These are phyloP conservation scores for Nannoperca obscura DNA, from an alignment of 2,797 vertebrate genomes.

Conservation along the genomic window DNA sequence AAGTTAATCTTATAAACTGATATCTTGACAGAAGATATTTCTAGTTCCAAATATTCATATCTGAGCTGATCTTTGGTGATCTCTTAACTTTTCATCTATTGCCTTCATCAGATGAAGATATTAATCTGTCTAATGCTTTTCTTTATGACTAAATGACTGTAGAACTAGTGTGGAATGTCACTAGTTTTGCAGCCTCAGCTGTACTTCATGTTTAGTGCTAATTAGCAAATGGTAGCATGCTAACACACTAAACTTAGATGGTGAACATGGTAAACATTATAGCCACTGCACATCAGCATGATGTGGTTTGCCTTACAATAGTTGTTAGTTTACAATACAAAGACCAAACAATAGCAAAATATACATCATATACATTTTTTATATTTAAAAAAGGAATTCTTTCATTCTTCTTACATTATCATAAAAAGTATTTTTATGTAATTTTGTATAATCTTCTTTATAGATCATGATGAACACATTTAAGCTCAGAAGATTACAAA, in stretches of 20 bases:
- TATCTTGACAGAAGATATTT: background rate
- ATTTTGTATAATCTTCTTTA: background rate
- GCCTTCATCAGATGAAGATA: background rate
- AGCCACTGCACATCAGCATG: background rate
- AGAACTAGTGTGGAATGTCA: no score
- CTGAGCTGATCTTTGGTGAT: no score
- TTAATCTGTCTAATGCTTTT: background rate
- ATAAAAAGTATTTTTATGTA: background rate
- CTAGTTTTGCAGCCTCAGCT: no score
- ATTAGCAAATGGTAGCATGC: background rate
- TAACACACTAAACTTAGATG: background rate
- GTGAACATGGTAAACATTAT: background rate
- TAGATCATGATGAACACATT: background rate
- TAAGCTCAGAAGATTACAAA: background rate
- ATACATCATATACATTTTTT: background rate
- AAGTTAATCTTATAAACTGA: background rate
- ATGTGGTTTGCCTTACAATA: background rate
- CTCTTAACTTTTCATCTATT: background rate
- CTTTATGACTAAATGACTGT: background rate
- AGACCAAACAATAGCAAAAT: no score
- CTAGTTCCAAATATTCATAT: no score
- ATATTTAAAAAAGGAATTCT: background rate
- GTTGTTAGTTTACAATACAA: background rate
- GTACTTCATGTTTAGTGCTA: background rate
- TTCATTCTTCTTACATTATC: background rate